Base-by-base conservation (phyloP, 2,888 invertebrate species). In the Aquatica leii region DNA sequence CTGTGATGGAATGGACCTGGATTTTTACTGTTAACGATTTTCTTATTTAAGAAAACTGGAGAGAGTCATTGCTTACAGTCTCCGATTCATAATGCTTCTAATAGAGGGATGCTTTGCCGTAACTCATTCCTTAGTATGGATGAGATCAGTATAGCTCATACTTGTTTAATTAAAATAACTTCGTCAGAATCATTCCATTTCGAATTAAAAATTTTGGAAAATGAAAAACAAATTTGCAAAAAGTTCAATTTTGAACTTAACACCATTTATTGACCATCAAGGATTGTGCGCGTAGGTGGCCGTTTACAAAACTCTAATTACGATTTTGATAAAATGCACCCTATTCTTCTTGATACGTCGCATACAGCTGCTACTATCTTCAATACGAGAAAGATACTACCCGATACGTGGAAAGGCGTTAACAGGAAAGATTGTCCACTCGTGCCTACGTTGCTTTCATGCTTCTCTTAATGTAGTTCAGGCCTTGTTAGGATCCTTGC, bases 251-350 rank as follows among this genome's bases (percentile, higher is more conserved):
- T 1, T 24, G 12, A 49, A 11, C 18, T 24, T 49, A 21, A n/a
- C 1, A 2, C 49, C 24, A 18, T 49, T 49, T 14, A 5, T 20
- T 1, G 49, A 20, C 12, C n/a, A n/a, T n/a, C n/a, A n/a, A n/a
- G n/a, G n/a, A 18, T 49, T 9, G 8, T 49, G 5, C 20, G 49
- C 2, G 49, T 49, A 3, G 49, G 49, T 3, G 49, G 49, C 2
- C 9, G 49, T 17, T 12, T 49, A 1, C 9, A 18, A 18, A 9
- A 49, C 5, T 49, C 49, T 8, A 4, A 49, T 17, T 18, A 21
- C 3, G 18, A 15, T 5, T 49, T 21, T 24, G 24, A 49, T 17
- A 50, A 56, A 54, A 69, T 56, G 59, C 62, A 69, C 55, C 71
- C 62, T 6, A 24, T 24, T 9, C 15, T 71, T 8, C 46, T 71